Evolutionary conservation across 1,140 invertebrate genomes (phyloP).

Genomic region (Argopecten irradians): DNA sequence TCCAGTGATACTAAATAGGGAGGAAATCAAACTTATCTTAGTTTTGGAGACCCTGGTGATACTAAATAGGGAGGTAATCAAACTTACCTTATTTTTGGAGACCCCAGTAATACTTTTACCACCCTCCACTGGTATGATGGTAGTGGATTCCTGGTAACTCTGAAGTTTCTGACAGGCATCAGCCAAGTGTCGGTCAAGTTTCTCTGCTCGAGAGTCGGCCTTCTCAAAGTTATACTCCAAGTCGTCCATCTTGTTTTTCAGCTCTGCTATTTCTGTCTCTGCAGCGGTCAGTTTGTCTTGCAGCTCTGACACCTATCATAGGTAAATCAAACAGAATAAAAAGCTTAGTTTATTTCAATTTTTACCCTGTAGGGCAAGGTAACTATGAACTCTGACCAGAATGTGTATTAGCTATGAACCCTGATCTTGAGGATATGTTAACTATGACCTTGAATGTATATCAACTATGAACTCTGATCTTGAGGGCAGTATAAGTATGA

Average conservation of each 20-base stretch:
- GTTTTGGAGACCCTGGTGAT: no score
- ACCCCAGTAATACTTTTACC: conserved; percentile 69
- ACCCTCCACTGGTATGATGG: conserved; percentile 66
- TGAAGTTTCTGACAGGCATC: conserved; percentile 91
- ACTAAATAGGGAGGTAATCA: no score
- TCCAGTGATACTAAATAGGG: no score
- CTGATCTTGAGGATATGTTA: conserved; percentile 88
- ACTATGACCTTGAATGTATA: no score
- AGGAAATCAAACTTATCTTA: no score
- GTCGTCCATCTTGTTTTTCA: conserved; percentile 97
- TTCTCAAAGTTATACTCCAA: conserved; percentile 95
- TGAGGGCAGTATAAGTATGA: conserved; percentile 84
- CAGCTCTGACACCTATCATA: conserved; percentile 86
- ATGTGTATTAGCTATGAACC: not conserved
- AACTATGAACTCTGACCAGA: conserved; percentile 44
- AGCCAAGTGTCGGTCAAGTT: conserved; percentile 82
- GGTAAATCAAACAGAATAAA: not conserved
- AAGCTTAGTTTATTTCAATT: no score
- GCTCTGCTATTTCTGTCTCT: conserved; percentile 95
- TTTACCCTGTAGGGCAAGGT: not conserved
- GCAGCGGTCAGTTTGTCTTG: conserved; percentile 93
- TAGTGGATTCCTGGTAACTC: conserved; percentile 72
- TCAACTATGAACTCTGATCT: conserved; percentile 78
- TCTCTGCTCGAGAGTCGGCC: conserved; percentile 88
- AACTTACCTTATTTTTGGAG: conserved; percentile 69